phyloP scores from a whole-genome alignment of 2,113 vertebrate genomes.

The Collichthys lucidus region DNA sequence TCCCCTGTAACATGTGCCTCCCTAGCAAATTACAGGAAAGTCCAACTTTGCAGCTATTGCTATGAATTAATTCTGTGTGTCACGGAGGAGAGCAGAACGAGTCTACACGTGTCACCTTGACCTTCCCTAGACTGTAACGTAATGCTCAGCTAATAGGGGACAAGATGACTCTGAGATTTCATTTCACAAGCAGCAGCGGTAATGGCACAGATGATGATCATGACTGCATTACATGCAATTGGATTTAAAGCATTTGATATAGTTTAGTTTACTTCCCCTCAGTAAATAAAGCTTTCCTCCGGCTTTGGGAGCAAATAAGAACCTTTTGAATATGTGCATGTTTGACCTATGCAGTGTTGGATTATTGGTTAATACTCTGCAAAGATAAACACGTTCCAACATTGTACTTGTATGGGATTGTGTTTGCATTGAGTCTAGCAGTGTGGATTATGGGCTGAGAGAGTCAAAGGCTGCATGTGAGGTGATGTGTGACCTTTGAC shows the following conservation, averaged over 20 bases:
- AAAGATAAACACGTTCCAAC: conserved; percentile 12
- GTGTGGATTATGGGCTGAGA: conserved; percentile 15
- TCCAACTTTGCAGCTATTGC: conserved; percentile 59
- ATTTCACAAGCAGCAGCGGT: conserved; percentile 55
- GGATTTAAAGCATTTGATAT: conserved; percentile 47
- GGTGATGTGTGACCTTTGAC: conserved; percentile 69
- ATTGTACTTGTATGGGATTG: conserved; percentile 11
- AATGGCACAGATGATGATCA: conserved; percentile 53
- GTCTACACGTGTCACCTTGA: conserved; percentile 47
- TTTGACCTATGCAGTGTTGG: conserved; percentile 1
- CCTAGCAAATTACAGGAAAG: conserved; percentile 62
- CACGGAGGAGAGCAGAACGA: conserved; percentile 51
- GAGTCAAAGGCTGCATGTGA: conserved; percentile 38
- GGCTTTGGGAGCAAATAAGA: conserved; percentile 4
- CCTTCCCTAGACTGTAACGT: conserved; percentile 49
- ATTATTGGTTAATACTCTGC: not conserved
- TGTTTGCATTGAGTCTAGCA: conserved; percentile 23
- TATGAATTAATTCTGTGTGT: conserved; percentile 40
- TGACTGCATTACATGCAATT: conserved; percentile 52
- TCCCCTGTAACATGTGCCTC: conserved; percentile 16
- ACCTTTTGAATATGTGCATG: conserved; percentile 11
- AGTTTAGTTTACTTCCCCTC: conserved; percentile 43
- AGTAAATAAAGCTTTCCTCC: conserved; percentile 14
- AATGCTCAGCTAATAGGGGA: conserved; percentile 55
- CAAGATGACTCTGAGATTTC: conserved; percentile 43